Conservation (phyloP, 2,797 vertebrate genomes). For the Knipowitschia caucasica region DNA sequence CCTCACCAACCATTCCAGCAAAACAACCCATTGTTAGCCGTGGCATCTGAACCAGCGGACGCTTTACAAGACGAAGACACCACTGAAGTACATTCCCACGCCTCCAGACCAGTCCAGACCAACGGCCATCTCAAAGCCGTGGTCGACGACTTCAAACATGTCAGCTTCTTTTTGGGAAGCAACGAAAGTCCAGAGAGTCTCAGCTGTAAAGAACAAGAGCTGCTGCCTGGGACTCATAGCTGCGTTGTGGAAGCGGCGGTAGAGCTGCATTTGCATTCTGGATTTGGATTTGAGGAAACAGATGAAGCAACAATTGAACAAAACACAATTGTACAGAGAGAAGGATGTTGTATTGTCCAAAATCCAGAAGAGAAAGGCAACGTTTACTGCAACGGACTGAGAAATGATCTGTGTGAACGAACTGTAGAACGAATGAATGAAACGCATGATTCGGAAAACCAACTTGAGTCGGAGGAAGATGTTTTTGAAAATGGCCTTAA, state of each 20-base stretch:
- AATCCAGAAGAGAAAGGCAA: conserved; percentile 1
- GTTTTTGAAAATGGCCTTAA: neutral
- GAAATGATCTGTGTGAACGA: neutral
- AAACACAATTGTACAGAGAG: neutral
- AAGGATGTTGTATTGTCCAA: conserved; percentile 4
- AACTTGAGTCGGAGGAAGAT: conserved; percentile 4
- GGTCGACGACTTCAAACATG: conserved; percentile 20
- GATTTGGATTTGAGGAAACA: conserved; percentile 12
- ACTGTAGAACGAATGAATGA: conserved; percentile 2
- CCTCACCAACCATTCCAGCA: conserved; percentile 59
- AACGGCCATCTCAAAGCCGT: conserved; percentile 46
- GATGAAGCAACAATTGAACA: conserved; percentile 2
- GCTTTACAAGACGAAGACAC: conserved; percentile 11
- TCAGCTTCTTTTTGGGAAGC: conserved; percentile 47
- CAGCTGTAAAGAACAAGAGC: conserved; percentile 9
- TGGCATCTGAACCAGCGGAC: conserved; percentile 17
- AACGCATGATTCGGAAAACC: neutral
- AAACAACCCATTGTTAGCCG: conserved; percentile 1
- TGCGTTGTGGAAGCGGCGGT: conserved; percentile 49
- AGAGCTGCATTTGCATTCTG: conserved; percentile 53
- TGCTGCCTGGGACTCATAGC: conserved; percentile 3
- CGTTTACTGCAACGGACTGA: neutral
- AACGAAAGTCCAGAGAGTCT: conserved; percentile 3
- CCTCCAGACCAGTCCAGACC: conserved; percentile 42
- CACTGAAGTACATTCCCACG: conserved; percentile 1